Evolutionary conservation across 2,797 vertebrate species (phyloP).

Genomic region (Diplodus puntazzo): DNA sequence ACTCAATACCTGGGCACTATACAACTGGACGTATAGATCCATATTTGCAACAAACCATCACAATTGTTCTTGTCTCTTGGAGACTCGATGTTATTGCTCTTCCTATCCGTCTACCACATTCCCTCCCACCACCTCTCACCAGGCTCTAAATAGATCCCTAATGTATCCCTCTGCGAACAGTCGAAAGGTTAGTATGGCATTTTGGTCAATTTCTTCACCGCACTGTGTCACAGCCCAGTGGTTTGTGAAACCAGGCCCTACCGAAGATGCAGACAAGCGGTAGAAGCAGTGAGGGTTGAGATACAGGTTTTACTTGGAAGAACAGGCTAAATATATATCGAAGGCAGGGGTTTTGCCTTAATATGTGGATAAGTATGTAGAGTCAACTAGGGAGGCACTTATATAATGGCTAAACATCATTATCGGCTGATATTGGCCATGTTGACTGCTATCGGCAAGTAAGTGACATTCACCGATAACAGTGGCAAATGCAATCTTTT

Average conservation of each 20-base stretch:
- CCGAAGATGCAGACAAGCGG: constrained; percentile 12
- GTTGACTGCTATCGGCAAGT: no score
- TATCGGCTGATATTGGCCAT: no score
- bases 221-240: constrained; percentile 49
- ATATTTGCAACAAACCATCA: constrained; percentile 22
- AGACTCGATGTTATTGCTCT: constrained; percentile 43
- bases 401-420: neutral
- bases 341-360: neutral
- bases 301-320: constrained; percentile 5
- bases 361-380: neutral
- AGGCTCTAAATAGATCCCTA: constrained; percentile 70
- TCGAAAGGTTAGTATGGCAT: constrained; percentile 69
- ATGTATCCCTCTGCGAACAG: constrained; percentile 66
- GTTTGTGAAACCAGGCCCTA: constrained; percentile 47
- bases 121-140: constrained; percentile 51
- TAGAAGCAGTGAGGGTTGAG: neutral
- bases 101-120: constrained; percentile 21
- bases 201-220: constrained; percentile 62
- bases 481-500: no score
- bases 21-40: constrained; percentile 1
- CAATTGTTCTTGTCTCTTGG: constrained; percentile 19
- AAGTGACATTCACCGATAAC: no score
- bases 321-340: constrained; percentile 3
- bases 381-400: neutral
- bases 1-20: constrained; percentile 5